Conservation (phyloP, 2,797 vertebrate species). For the Cyprinodon diabolis region DNA sequence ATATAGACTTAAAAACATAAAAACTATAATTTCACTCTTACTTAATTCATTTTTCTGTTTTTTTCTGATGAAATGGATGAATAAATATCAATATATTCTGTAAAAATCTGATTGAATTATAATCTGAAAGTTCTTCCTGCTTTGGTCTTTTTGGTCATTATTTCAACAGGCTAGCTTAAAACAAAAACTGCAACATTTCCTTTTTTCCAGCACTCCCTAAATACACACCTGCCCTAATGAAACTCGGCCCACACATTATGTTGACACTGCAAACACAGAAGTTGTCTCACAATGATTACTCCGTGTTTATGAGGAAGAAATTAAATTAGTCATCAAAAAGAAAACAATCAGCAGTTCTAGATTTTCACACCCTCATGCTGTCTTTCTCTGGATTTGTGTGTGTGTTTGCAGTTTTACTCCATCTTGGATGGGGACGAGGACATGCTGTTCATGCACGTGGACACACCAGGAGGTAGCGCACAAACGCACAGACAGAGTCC, state of each 20-base stretch:
- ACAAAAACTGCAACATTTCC: conserved; percentile 7
- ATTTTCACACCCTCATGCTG: conserved; percentile 25
- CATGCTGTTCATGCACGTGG: conserved; percentile 88
- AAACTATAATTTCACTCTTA: no score
- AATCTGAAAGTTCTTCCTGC: not conserved
- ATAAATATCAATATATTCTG: no score
- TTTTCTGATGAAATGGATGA: no score
- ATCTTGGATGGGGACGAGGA: conserved; percentile 85
- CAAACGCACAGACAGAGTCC: not conserved
- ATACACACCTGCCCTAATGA: conserved; percentile 28
- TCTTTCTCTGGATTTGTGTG: not conserved
- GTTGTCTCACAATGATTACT: conserved; percentile 59
- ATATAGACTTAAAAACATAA: no score
- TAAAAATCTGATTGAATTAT: not conserved
- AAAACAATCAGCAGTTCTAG: not conserved
- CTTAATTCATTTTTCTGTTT: not conserved
- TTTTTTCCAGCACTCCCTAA: not conserved
- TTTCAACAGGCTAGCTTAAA: conserved; percentile 3
- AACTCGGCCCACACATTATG: conserved; percentile 39
- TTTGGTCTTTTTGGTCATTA: not conserved
- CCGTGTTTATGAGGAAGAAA: conserved; percentile 23
- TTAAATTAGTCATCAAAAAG: conserved; percentile 45
- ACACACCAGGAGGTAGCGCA: conserved; percentile 83
- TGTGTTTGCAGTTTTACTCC: conserved; percentile 82
- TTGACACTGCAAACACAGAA: conserved; percentile 63